Conservation (phyloP, 2,888 invertebrate genomes). For the Stenchaetothrips biformis region DNA sequence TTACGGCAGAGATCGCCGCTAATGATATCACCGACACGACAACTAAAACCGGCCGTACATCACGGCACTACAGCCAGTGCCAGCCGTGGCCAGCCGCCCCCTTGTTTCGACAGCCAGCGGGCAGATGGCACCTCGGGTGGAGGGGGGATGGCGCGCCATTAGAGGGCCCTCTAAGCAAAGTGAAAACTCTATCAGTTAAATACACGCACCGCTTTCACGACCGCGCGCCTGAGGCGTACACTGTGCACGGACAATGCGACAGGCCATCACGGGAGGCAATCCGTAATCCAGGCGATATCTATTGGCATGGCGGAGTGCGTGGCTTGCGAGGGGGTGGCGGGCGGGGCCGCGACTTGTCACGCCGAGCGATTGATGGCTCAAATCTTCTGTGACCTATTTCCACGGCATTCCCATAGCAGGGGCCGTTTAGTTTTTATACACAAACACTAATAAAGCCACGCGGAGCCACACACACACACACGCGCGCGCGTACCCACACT, state of each 20-base stretch:
- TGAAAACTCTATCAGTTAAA: too few relatives aligned
- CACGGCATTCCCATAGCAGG: neutral
- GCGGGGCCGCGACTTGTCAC: neutral
- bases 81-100: neutral
- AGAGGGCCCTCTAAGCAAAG: too few relatives aligned
- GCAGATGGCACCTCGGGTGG: neutral
- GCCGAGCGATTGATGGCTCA: neutral
- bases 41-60: constrained; percentile 17
- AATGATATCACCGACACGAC: constrained; percentile 21
- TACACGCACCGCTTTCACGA: too few relatives aligned
- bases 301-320: too few relatives aligned
- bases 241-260: too few relatives aligned
- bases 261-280: too few relatives aligned
- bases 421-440: constrained; percentile 9
- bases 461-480: neutral
- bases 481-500: too few relatives aligned
- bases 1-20: constrained; percentile 3
- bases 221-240: too few relatives aligned
- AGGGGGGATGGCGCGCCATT: too few relatives aligned
- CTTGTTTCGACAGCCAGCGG: neutral
- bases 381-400: constrained; percentile 13
- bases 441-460: neutral
- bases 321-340: neutral
- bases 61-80: neutral
- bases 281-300: too few relatives aligned